A percentile compares a stretch with the other conserved stretches of the same genome.
Conservation (phyloP, 2,888 invertebrate genomes). For the Zaprionus lineosus region DNA sequence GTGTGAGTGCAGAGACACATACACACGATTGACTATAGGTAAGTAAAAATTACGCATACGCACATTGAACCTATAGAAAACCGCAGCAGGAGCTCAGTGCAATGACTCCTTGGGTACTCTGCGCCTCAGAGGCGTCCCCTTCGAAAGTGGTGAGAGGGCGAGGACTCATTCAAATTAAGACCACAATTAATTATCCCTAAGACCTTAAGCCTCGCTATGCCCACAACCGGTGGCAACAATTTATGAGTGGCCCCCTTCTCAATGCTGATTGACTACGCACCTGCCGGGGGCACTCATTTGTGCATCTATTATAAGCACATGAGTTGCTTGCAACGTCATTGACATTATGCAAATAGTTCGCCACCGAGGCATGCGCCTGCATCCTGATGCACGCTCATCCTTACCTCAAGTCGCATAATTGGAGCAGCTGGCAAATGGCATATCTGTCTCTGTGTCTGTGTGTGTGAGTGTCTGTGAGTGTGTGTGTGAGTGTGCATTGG, state of each 20-base stretch:
- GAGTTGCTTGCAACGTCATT: conserved; percentile 36
- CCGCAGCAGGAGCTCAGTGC: conserved; percentile 36
- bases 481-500: conserved; percentile 36
- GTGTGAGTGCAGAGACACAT: too few species aligned
- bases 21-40: too few species aligned
- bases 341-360: conserved; percentile 64
- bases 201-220: neutral
- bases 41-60: conserved; percentile 48
- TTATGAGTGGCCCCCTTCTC: too few species aligned
- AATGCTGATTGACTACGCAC: neutral
- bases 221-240: neutral
- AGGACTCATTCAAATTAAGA: neutral
- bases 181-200: neutral
- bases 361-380: conserved; percentile 31
- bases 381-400: conserved; percentile 44
- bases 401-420: conserved; percentile 55
- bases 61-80: conserved; percentile 48
- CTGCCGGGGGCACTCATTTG: conserved; percentile 12
- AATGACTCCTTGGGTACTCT: conserved; percentile 38
- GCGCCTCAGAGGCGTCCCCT: neutral
- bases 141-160: neutral
- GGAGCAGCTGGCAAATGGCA: conserved; percentile 44
- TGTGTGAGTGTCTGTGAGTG: conserved; percentile 13
- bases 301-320: conserved; percentile 28
- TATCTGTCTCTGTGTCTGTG: conserved; percentile 5